phyloP scores from a whole-genome alignment of 2,113 vertebrate genomes.

The Etia nguti region DNA sequence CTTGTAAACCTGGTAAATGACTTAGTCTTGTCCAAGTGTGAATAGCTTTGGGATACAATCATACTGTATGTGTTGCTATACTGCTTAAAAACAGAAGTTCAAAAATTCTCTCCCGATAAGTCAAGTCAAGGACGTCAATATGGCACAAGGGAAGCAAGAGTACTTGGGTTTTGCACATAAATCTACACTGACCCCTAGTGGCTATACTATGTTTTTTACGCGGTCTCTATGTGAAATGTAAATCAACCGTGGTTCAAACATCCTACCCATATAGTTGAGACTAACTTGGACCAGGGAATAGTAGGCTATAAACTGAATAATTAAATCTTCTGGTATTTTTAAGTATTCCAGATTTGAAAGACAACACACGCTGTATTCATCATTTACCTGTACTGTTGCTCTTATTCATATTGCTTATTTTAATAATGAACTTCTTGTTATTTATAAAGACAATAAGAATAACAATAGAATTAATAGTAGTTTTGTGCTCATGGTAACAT shows the following conservation, averaged over 20 bases:
- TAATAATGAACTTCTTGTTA: background rate
- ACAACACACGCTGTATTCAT: background rate
- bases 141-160: background rate
- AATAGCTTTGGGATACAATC: background rate
- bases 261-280: background rate
- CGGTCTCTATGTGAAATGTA: background rate
- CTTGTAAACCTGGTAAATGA: conserved; percentile 90
- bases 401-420: background rate
- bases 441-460: background rate
- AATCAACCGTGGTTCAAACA: background rate
- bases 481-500: background rate
- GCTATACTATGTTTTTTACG: background rate
- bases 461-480: background rate
- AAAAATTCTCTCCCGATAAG: background rate
- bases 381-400: background rate
- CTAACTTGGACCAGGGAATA: background rate
- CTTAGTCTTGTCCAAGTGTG: background rate
- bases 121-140: conserved; percentile 27
- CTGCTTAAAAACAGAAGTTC: background rate
- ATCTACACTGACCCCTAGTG: conserved; percentile 59
- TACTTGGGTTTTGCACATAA: background rate
- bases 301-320: background rate
- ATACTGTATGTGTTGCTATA: background rate
- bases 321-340: background rate
- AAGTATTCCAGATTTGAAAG: background rate